Conservation (phyloP, 2,888 invertebrate genomes). For the Acrobasis repandana region DNA sequence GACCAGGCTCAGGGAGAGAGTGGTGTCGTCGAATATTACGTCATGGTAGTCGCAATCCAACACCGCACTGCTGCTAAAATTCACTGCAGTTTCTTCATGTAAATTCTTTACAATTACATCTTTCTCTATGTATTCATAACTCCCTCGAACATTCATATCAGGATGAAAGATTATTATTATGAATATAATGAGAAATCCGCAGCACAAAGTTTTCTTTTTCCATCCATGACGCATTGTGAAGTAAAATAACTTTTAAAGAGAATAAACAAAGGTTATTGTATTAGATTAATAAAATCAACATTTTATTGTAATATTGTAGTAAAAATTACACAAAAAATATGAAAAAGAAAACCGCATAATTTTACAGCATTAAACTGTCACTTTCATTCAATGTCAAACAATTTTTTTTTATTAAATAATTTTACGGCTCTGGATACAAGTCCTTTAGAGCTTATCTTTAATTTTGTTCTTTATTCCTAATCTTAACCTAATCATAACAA, state of each 20-base stretch:
- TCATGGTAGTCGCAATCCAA: slow-evolving; percentile 66
- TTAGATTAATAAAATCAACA: neutral
- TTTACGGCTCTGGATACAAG: too few species aligned
- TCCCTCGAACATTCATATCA: slow-evolving; percentile 50
- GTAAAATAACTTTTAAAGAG: neutral
- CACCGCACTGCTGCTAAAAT: slow-evolving; percentile 68
- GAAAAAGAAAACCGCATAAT: neutral
- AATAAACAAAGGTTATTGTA: neutral
- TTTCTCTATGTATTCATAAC: slow-evolving; percentile 73
- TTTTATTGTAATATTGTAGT: neutral
- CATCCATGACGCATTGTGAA: slow-evolving; percentile 53
- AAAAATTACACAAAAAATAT: neutral
- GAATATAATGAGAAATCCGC: slow-evolving; percentile 44
- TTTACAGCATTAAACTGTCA: too few species aligned
- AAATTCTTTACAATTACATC: slow-evolving; percentile 68
- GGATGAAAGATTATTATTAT: slow-evolving; percentile 62
- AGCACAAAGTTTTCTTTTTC: slow-evolving; percentile 60
- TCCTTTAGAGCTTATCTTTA: too few species aligned
- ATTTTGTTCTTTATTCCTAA: too few species aligned
- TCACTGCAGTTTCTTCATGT: slow-evolving; percentile 61
- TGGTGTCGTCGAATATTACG: slow-evolving; percentile 60
- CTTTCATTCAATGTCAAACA: too few species aligned
- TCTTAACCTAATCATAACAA: too few species aligned
- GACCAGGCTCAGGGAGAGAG: slow-evolving; percentile 52
- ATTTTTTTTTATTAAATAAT: too few species aligned